Evolutionary conservation across 2,888 invertebrate genomes (phyloP).

Genomic region (Melolontha melolontha): DNA sequence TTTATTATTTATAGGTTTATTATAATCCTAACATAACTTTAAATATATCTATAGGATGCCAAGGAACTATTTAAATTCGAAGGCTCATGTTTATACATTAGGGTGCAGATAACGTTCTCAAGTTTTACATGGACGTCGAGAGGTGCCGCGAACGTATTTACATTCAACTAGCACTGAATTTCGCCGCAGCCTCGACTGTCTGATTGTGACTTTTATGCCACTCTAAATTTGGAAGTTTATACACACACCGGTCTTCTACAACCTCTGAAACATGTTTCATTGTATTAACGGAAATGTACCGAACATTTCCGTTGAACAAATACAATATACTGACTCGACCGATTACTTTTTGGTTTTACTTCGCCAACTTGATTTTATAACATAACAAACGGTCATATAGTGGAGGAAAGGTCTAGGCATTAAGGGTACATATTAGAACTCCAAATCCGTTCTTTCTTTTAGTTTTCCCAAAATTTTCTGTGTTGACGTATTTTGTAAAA

Average conservation of each 20-base stretch:
- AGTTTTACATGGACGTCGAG: neutral
- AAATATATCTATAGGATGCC: no score
- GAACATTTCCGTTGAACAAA: slow-evolving; percentile 7
- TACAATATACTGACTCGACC: slow-evolving; percentile 13
- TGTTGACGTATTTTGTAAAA: no score
- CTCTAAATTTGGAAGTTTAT: slow-evolving; percentile 32
- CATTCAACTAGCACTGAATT: slow-evolving; percentile 17
- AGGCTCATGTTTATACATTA: no score
- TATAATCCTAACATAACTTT: no score
- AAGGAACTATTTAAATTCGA: no score
- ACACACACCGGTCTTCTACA: neutral
- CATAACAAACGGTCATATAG: slow-evolving; percentile 1
- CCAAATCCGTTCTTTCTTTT: no score
- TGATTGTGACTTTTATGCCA: slow-evolving; percentile 30
- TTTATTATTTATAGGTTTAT: no score
- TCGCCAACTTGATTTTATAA: slow-evolving; percentile 18
- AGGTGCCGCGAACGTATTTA: slow-evolving; percentile 1
- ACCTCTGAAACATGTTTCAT: slow-evolving; percentile 32
- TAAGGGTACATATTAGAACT: no score
- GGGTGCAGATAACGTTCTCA: no score
- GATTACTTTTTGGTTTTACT: slow-evolving; percentile 14
- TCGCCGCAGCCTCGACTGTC: slow-evolving; percentile 13
- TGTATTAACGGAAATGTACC: slow-evolving; percentile 7
- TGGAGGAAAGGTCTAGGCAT: no score
- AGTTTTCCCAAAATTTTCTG: no score